Conservation (phyloP, 2,888 invertebrate species). For the Amaurobius ferox region DNA sequence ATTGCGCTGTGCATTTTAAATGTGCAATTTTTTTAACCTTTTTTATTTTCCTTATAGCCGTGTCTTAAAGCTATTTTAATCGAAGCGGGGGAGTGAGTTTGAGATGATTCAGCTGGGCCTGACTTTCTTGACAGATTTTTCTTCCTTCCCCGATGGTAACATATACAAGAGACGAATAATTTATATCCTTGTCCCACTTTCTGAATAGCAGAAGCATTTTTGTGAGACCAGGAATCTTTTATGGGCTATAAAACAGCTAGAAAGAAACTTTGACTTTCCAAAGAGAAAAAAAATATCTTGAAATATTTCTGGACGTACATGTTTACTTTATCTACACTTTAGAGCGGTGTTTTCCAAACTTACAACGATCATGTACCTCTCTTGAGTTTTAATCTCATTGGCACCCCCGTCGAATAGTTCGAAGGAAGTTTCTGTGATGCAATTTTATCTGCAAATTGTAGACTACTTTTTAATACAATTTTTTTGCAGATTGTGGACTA, state of each 20-base stretch:
- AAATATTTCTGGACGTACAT: too few relatives aligned
- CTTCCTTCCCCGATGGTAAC: not conserved
- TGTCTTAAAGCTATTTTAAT: conserved; percentile 54
- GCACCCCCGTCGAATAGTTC: too few relatives aligned
- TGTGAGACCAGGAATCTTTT: not conserved
- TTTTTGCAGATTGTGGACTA: too few relatives aligned
- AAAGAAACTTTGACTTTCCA: too few relatives aligned
- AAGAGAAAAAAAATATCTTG: not conserved
- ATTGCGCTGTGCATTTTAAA: conserved; percentile 55
- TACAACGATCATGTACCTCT: too few relatives aligned
- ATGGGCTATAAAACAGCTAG: not conserved
- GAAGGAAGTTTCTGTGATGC: too few relatives aligned
- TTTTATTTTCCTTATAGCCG: conserved; percentile 1
- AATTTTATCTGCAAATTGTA: too few relatives aligned
- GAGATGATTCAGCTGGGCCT: conserved; percentile 46
- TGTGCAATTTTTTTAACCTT: not conserved
- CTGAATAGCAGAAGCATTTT: conserved; percentile 19
- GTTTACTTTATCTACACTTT: too few relatives aligned
- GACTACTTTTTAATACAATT: too few relatives aligned
- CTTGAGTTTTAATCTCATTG: too few relatives aligned
- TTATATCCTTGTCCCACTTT: conserved; percentile 28
- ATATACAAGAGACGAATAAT: conserved; percentile 17
- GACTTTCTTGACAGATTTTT: conserved; percentile 6
- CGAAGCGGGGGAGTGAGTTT: conserved; percentile 52
- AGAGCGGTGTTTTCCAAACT: too few relatives aligned